These are phyloP conservation scores for Limenitis camilla DNA, from an alignment of 2,888 invertebrate genomes.

Conservation along the genomic window DNA sequence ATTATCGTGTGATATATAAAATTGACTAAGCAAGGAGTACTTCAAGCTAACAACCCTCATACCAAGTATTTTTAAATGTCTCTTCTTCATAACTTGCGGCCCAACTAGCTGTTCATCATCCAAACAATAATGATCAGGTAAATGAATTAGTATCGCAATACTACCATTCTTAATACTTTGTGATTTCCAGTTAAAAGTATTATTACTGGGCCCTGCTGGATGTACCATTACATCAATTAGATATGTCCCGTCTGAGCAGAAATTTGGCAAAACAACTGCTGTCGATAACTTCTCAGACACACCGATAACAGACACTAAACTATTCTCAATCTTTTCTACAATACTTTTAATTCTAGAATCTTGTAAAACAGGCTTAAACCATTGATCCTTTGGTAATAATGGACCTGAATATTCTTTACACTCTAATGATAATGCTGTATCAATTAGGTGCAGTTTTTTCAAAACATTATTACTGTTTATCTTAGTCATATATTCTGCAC, in stretches of 20 bases:
- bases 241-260: conserved; percentile 75
- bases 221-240: conserved; percentile 76
- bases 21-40: conserved; percentile 65
- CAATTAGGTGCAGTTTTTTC: conserved; percentile 76
- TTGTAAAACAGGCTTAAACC: conserved; percentile 63
- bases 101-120: conserved; percentile 74
- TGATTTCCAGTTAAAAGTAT: conserved; percentile 62
- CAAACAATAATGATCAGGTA: conserved; percentile 79
- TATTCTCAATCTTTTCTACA: conserved; percentile 56
- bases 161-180: conserved; percentile 56
- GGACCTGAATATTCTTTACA: conserved; percentile 74
- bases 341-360: conserved; percentile 72
- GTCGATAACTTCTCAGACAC: conserved; percentile 61
- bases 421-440: conserved; percentile 78
- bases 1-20: conserved; percentile 61
- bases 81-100: conserved; percentile 76
- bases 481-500: conserved; percentile 75
- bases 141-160: conserved; percentile 75
- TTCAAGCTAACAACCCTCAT: conserved; percentile 76
- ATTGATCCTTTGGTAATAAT: conserved; percentile 69
- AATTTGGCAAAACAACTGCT: conserved; percentile 66
- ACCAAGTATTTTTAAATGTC: conserved; percentile 77
- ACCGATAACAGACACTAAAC: conserved; percentile 60
- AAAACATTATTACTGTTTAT: conserved; percentile 57
- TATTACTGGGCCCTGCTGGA: conserved; percentile 51